Percentiles rank a stretch among this genome's conserved stretches.
Evolutionary conservation across 2,113 vertebrate genomes (phyloP).

Genomic region (Zootoca vivipara): DNA sequence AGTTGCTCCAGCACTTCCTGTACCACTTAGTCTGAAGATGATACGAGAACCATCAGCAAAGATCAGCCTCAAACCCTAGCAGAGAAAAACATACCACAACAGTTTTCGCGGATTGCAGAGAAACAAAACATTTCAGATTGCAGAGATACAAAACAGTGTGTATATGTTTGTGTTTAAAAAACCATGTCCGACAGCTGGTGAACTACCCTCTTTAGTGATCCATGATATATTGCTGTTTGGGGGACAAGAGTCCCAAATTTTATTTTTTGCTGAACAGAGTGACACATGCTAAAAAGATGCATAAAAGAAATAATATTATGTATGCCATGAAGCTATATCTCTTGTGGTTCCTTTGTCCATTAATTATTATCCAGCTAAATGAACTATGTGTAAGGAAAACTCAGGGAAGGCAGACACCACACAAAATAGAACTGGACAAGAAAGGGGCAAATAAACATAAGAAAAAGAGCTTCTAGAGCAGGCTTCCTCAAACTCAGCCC

Average conservation of each 20-base stretch:
- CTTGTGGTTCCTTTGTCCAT: background rate
- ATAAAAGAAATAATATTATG: background rate
- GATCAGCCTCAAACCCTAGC: constrained; percentile 92
- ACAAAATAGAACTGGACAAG: background rate
- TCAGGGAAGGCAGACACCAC: background rate
- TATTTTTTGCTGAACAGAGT: background rate
- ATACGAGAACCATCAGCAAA: constrained; percentile 95
- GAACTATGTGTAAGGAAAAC: background rate
- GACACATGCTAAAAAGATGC: background rate
- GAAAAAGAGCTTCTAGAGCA: background rate
- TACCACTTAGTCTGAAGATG: constrained; percentile 97
- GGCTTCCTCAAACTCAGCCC: too few relatives aligned
- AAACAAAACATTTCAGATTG: background rate
- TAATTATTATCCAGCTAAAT: background rate
- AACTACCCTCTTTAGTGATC: background rate
- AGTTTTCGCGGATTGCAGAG: background rate
- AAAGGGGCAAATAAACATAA: background rate
- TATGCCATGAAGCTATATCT: background rate
- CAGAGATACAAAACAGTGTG: background rate
- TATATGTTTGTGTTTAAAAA: too few relatives aligned
- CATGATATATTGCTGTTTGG: background rate
- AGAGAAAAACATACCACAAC: background rate
- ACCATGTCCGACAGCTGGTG: background rate
- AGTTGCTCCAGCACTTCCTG: constrained; percentile 95
- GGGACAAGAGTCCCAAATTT: background rate